Conservation (phyloP, 2,113 vertebrate genomes). For the Chionodraco myersi region DNA sequence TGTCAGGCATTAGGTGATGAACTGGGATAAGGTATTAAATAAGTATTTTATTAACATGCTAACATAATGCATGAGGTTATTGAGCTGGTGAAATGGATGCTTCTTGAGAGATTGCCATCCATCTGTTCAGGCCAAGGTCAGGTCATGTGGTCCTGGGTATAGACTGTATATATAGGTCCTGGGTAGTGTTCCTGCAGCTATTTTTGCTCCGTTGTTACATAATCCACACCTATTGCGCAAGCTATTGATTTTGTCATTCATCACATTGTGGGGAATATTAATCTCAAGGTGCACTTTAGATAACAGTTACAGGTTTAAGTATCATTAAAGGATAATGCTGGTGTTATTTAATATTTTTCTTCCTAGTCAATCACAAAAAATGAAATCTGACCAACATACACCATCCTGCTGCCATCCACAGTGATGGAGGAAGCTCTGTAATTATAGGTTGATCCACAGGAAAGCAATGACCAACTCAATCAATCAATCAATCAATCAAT, state of each 20-base stretch:
- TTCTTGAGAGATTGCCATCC: constrained; percentile 19
- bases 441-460: no score
- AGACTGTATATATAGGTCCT: background rate
- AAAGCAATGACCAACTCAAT: no score
- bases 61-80: background rate
- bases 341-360: background rate
- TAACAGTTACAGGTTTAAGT: background rate
- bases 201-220: constrained; percentile 47
- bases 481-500: no score
- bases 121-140: constrained; percentile 59
- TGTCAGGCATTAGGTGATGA: background rate
- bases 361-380: background rate
- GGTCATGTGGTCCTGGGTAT: constrained; percentile 52
- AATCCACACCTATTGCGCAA: constrained; percentile 29
- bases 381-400: no score
- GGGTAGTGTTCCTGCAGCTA: constrained; percentile 59
- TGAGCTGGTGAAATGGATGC: background rate
- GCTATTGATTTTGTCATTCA: constrained; percentile 41
- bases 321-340: no score
- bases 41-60: constrained; percentile 24
- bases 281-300: constrained; percentile 20
- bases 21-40: constrained; percentile 12
- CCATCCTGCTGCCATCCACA: no score
- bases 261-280: constrained; percentile 20
- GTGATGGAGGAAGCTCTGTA: no score